Evolutionary conservation across 2,797 vertebrate species (phyloP).

Genomic region (Uromys caudimaculatus): DNA sequence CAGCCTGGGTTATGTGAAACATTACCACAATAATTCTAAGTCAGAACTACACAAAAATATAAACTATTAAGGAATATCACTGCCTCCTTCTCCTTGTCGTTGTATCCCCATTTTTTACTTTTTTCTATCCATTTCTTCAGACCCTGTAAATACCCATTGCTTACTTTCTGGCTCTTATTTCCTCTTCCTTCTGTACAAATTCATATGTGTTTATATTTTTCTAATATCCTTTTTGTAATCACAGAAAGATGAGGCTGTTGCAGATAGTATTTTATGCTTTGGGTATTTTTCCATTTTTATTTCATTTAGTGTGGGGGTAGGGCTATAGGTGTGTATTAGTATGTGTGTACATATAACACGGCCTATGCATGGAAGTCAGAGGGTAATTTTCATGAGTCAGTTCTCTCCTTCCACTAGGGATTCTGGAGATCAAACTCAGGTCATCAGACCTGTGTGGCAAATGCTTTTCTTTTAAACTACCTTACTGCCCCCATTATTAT

Average conservation of each 20-base stretch:
- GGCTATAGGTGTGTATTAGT: neutral
- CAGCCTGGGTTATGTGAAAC: neutral
- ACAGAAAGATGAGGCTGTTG: neutral
- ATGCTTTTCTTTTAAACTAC: neutral
- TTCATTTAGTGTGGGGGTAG: neutral
- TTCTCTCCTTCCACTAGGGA: neutral
- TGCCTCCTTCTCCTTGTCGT: neutral
- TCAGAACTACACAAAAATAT: neutral
- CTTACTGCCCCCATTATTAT: neutral
- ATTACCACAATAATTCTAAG: conserved; percentile 4
- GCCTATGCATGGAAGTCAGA: neutral
- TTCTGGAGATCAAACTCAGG: neutral
- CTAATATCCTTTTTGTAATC: conserved; percentile 3
- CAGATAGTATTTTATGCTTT: neutral
- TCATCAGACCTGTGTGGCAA: neutral
- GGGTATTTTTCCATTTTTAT: neutral
- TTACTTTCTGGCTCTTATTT: neutral
- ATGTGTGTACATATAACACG: neutral
- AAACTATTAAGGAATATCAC: neutral
- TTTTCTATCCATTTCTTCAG: conserved; percentile 10
- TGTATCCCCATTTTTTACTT: conserved; percentile 21
- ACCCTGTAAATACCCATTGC: neutral
- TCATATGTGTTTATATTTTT: neutral
- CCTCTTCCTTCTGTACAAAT: neutral
- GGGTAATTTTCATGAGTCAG: neutral